Conservation (phyloP, 2,113 vertebrate genomes). For the Potamarius usumacintae region DNA sequence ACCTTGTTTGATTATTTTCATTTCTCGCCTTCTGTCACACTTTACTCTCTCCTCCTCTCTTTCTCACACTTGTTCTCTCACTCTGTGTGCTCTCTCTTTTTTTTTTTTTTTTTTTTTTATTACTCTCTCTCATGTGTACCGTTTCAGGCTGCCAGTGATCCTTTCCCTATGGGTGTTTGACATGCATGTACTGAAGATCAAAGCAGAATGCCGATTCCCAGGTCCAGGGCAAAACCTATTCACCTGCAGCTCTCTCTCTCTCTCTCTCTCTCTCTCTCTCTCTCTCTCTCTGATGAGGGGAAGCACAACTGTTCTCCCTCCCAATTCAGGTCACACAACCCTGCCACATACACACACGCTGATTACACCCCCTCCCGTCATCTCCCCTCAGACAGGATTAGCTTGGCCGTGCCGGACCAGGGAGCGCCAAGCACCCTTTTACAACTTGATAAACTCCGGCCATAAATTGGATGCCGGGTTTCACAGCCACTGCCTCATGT, state of each 20-base stretch:
- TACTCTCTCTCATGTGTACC: conserved; percentile 12
- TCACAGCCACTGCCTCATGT: conserved; percentile 39
- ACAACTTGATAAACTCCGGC: conserved; percentile 51
- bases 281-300: not conserved
- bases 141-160: conserved; percentile 45
- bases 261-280: not conserved
- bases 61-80: conserved; percentile 30
- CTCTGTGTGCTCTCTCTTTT: not conserved
- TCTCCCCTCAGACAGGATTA: conserved; percentile 49
- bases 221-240: conserved; percentile 42
- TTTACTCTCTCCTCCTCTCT: conserved; percentile 10
- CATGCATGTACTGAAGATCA: conserved; percentile 53
- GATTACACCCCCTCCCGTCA: conserved; percentile 12
- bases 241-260: conserved; percentile 43
- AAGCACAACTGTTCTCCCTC: conserved; percentile 26
- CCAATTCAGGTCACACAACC: conserved; percentile 6
- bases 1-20: conserved; percentile 44
- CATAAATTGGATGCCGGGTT: conserved; percentile 48
- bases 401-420: conserved; percentile 21
- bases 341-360: not conserved
- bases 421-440: conserved; percentile 50
- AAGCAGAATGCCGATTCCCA: conserved; percentile 39
- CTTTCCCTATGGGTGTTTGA: conserved; percentile 47
- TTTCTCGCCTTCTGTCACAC: conserved; percentile 41
- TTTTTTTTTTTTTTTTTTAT: not conserved